phyloP scores from a whole-genome alignment of 2,113 vertebrate species.

The Cercopithecus mona region DNA sequence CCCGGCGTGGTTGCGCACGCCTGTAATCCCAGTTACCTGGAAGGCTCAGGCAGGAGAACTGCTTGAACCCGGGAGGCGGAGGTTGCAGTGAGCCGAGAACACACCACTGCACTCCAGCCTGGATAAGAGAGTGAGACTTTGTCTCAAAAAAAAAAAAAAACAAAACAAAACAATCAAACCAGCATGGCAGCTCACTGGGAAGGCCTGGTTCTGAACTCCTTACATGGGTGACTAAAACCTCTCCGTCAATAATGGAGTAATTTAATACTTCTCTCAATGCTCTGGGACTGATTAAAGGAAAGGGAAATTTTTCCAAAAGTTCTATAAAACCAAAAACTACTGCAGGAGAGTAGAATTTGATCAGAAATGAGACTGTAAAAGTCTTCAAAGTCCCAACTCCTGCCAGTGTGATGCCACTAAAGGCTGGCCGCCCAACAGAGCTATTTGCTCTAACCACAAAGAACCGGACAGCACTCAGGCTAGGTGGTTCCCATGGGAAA shows the following conservation, averaged over 20 bases:
- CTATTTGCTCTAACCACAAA: not conserved
- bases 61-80: too few relatives aligned
- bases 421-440: not conserved
- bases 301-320: not conserved
- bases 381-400: not conserved
- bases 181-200: not conserved
- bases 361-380: not conserved
- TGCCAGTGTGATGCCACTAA: not conserved
- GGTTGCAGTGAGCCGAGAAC: too few relatives aligned
- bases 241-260: not conserved
- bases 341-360: not conserved
- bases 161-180: not conserved
- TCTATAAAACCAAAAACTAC: not conserved
- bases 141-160: too few relatives aligned
- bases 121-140: too few relatives aligned
- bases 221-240: not conserved
- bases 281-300: not conserved
- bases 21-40: too few relatives aligned
- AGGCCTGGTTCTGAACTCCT: not conserved
- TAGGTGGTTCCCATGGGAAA: not conserved
- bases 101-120: too few relatives aligned
- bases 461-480: not conserved
- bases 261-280: not conserved
- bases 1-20: fast-evolving
- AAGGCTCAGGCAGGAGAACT: too few relatives aligned